phyloP scores from a whole-genome alignment of 2,797 vertebrate genomes.

The Crocidura indochinensis region DNA sequence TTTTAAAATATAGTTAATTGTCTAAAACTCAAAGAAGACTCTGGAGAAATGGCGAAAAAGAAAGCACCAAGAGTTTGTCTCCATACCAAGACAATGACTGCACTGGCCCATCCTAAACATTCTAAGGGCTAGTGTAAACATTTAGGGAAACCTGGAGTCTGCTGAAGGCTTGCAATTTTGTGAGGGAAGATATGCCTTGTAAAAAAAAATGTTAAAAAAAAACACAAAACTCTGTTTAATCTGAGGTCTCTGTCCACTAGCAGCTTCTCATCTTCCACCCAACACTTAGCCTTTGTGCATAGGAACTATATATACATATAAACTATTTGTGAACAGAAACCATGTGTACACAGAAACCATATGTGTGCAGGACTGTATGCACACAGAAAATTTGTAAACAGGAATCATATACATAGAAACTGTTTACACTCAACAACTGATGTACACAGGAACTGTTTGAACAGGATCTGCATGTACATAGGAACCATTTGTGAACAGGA shows the following conservation, averaged over 20 bases:
- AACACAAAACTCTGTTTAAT: not conserved
- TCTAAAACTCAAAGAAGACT: not conserved
- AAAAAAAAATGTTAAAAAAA: not conserved
- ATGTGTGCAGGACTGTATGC: too few species aligned
- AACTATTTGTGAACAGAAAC: too few species aligned
- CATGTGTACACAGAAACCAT: too few species aligned
- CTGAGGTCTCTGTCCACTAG: not conserved
- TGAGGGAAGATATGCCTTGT: not conserved
- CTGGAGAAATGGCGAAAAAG: not conserved
- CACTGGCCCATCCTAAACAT: not conserved
- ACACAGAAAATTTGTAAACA: too few species aligned
- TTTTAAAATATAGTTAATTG: too few species aligned
- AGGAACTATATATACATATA: too few species aligned
- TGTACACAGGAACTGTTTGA: too few species aligned
- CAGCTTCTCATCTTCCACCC: not conserved
- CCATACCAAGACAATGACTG: not conserved
- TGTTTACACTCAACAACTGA: too few species aligned
- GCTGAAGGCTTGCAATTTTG: not conserved
- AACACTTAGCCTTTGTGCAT: not conserved
- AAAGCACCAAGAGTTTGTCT: not conserved
- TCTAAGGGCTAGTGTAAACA: not conserved
- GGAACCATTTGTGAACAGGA: too few species aligned
- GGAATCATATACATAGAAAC: too few species aligned
- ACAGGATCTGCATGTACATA: too few species aligned
- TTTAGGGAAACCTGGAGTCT: not conserved